A percentile compares a stretch with the other conserved stretches of the same genome.
Evolutionary conservation across 2,888 invertebrate genomes (phyloP).

Genomic region (Parthenolecanium corni): DNA sequence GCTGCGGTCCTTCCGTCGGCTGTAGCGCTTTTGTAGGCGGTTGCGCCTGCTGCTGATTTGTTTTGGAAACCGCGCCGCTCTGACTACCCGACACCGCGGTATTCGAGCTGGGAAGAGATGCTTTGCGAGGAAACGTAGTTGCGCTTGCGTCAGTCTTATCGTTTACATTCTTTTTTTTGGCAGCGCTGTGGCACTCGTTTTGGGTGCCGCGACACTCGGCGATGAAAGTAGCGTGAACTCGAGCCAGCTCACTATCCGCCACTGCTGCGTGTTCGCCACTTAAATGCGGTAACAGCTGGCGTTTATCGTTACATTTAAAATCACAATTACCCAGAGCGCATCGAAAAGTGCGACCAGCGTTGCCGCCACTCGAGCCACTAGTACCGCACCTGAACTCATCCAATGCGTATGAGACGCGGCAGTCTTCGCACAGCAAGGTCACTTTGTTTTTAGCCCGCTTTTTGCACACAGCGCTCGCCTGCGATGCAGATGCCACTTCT

Average conservation of each 20-base stretch:
- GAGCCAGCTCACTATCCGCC: not conserved
- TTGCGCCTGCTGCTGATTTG: no score
- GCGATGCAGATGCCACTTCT: no score
- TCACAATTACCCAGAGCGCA: constrained; percentile 9
- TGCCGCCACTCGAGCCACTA: not conserved
- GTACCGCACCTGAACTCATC: constrained; percentile 4
- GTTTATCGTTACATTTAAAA: not conserved
- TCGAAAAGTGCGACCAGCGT: not conserved
- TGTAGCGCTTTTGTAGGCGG: no score
- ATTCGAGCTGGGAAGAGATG: no score
- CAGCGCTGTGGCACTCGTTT: not conserved
- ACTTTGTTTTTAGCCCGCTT: not conserved
- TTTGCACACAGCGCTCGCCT: no score
- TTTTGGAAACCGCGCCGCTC: no score
- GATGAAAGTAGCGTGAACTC: not conserved
- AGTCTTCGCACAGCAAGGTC: constrained; percentile 10
- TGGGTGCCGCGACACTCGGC: not conserved
- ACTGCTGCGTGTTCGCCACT: not conserved
- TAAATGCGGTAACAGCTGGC: constrained; percentile 8
- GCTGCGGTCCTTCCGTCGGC: no score
- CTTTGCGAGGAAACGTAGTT: no score
- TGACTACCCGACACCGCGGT: no score
- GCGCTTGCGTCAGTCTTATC: no score
- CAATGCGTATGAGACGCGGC: not conserved
- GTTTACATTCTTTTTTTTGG: not conserved